phyloP scores from a whole-genome alignment of 2,888 invertebrate genomes.

The Agriopis marginaria region DNA sequence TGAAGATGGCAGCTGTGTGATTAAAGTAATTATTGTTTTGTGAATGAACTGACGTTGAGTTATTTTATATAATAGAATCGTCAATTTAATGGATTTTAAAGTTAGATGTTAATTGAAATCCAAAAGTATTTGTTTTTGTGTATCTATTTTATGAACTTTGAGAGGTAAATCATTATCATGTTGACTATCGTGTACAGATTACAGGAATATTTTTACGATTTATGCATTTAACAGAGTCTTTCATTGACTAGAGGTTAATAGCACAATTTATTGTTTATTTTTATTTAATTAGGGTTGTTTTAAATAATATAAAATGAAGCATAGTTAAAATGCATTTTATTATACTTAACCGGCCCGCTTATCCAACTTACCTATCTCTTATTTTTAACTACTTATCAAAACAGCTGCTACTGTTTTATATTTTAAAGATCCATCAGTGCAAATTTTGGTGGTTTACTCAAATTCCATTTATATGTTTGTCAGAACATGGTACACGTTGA shows the following conservation, averaged over 20 bases:
- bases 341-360: slow-evolving; percentile 13
- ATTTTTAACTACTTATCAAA: too few species aligned
- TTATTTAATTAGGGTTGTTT: slow-evolving; percentile 49
- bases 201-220: slow-evolving; percentile 5
- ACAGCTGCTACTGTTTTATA: too few species aligned
- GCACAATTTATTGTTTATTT: slow-evolving; percentile 47
- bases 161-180: not conserved
- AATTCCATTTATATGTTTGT: too few species aligned
- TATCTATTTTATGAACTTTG: not conserved
- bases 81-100: slow-evolving; percentile 14
- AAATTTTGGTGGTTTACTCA: too few species aligned
- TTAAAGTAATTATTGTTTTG: slow-evolving; percentile 5
- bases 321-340: slow-evolving; percentile 51
- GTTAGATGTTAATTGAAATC: slow-evolving; percentile 7
- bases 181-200: slow-evolving; percentile 4
- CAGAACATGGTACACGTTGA: too few species aligned
- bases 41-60: slow-evolving; percentile 2
- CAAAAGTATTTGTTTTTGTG: slow-evolving; percentile 7
- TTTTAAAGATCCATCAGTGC: too few species aligned
- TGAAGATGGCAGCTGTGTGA: slow-evolving; percentile 2
- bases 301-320: slow-evolving; percentile 57
- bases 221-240: slow-evolving; percentile 37
- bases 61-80: not conserved
- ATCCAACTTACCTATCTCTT: not conserved
- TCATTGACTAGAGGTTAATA: slow-evolving; percentile 31